Percentiles rank a stretch among this genome's conserved stretches.
phyloP scores from a whole-genome alignment of 2,113 vertebrate species.

The Nyctibius bracteatus region DNA sequence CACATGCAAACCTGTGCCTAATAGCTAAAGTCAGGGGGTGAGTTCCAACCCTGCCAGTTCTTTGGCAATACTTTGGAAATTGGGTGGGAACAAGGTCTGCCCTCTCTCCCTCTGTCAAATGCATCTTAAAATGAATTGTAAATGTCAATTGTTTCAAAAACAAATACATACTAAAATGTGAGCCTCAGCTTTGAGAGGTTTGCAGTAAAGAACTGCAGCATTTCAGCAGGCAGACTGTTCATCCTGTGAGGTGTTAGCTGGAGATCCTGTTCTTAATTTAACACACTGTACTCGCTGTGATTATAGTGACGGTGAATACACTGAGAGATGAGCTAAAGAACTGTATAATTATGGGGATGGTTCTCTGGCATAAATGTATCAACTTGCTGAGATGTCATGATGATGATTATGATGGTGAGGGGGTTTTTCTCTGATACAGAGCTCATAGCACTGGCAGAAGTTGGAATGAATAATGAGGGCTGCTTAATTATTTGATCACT shows the following conservation, averaged over 20 bases:
- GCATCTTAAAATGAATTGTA: background rate
- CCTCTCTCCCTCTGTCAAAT: background rate
- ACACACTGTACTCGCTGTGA: conserved; percentile 59
- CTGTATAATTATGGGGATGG: conserved; percentile 54
- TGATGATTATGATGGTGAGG: conserved; percentile 49
- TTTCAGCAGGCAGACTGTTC: conserved; percentile 55
- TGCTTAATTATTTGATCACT: conserved; percentile 68
- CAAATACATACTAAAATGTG: background rate
- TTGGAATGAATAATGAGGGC: conserved; percentile 67
- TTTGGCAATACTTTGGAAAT: background rate
- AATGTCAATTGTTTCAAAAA: conserved; percentile 39
- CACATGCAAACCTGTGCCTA: background rate
- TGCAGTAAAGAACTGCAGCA: conserved; percentile 37
- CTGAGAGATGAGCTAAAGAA: conserved; percentile 54
- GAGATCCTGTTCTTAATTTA: conserved; percentile 74
- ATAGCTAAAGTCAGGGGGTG: background rate
- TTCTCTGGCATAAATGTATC: conserved; percentile 65
- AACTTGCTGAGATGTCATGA: conserved; percentile 57
- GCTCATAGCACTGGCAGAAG: conserved; percentile 62
- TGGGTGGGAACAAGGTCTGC: background rate
- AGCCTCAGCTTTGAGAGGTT: conserved; percentile 30
- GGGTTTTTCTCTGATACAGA: conserved; percentile 56
- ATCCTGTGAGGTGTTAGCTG: conserved; percentile 40
- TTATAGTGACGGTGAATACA: conserved; percentile 67
- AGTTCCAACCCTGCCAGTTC: background rate